Percentiles rank a stretch among this genome's conserved stretches.
These are phyloP conservation scores for Diaprepes abbreviatus DNA, from an alignment of 2,888 invertebrate species.

Conservation along the genomic window DNA sequence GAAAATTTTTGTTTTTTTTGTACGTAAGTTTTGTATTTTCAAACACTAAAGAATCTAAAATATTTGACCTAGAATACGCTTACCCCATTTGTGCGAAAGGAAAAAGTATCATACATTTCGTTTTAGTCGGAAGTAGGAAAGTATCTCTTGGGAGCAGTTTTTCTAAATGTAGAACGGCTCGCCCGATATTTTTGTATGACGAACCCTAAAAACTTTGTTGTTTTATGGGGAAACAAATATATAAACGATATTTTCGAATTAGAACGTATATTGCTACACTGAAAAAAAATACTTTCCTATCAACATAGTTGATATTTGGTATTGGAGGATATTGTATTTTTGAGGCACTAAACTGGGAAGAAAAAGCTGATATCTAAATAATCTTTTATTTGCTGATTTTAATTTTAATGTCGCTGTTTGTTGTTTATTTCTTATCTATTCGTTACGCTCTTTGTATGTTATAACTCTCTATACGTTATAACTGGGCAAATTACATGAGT, in stretches of 20 bases:
- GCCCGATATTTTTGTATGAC: constrained; percentile 40
- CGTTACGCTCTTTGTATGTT: too few relatives aligned
- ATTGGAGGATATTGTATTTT: too few relatives aligned
- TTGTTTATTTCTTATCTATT: too few relatives aligned
- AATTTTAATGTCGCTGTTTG: too few relatives aligned
- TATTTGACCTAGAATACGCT: constrained; percentile 25
- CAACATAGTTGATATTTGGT: too few relatives aligned
- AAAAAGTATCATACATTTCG: constrained; percentile 41
- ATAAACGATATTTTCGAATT: constrained; percentile 24
- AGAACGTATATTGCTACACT: neutral
- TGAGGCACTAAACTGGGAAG: too few relatives aligned
- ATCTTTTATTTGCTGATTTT: too few relatives aligned
- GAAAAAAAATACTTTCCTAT: too few relatives aligned
- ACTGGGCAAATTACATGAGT: too few relatives aligned
- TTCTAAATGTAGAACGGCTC: constrained; percentile 30
- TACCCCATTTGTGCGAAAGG: constrained; percentile 25
- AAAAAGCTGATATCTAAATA: too few relatives aligned
- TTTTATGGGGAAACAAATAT: constrained; percentile 33
- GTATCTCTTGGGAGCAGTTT: constrained; percentile 38
- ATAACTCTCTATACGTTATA: too few relatives aligned
- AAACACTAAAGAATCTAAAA: constrained; percentile 23
- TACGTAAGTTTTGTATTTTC: neutral
- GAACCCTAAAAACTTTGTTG: constrained; percentile 26
- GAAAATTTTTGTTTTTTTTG: constrained; percentile 10
- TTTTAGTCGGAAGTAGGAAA: constrained; percentile 36